Base-by-base conservation (phyloP, 1,140 invertebrate species). In the Drosophila murphyi region DNA sequence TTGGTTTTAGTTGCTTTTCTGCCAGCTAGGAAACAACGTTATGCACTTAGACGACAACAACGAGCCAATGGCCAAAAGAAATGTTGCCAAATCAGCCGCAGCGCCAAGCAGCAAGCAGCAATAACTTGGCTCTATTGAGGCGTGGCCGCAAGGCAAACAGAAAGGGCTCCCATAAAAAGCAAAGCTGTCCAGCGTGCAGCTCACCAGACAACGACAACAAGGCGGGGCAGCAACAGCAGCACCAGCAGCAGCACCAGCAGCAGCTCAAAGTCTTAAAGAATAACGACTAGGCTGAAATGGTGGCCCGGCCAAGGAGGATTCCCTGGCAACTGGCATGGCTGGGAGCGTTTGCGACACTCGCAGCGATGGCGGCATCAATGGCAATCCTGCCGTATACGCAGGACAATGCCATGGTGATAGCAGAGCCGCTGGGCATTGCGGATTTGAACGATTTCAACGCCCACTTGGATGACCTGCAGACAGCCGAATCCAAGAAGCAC, bases 11-110 rank as follows among this genome's bases (percentile, higher is more conserved):
- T 12, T 12, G 12, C 39, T 7, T 51, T 34, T 5, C n/a, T 3
- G 8, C 39, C 35, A 54, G 71, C 28, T 72, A 65, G 37, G 47
- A 47, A 74, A 88, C 83, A 88, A 57, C 80, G 80, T 88, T 83
- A 89, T 88, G 83, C 83, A 88, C 85, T 88, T 88, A 88, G 67
- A 34, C 62, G 52, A 28, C 60, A 43, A 45, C 47, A 45, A 32
- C 20, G 3, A 10, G 28, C 57, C 43, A 48, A 52, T 55, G 50
- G 73, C 31, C 34, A 76, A 64, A 79, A 70, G 55, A 78, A 79
- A 88, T 77, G 83, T 88, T 88, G 83, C 72, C 80, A 83, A 88
- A 89, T 88, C 85, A 80, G 83, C 77, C 83, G 61, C 85, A 80
- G 62, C 20, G 20, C 20, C 20, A 71, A 28, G 43, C 51, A 41